Evolutionary conservation across 2,888 invertebrate species (phyloP), one percentile per base, ranked within the genome.

Genomic region (Macrostomum cliftonense): DNA sequence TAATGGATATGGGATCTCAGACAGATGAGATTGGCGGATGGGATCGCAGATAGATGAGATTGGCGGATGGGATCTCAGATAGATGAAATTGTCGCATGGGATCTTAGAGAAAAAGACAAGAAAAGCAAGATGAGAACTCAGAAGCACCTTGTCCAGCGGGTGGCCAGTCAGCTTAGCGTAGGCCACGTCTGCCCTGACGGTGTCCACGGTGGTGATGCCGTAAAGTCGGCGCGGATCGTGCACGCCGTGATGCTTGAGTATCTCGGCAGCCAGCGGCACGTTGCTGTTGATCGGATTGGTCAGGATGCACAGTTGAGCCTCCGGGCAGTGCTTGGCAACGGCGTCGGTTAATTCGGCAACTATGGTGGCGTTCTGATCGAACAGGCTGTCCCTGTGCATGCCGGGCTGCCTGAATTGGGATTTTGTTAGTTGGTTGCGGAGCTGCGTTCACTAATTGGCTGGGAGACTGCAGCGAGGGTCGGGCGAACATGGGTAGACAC

Each of bases 361-460:
- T 62, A 97, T 91, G 20, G 85, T 82, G n/a, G 95, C 95, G 68
- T 97, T 97, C 1, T 87, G 88, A 73, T 91, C 91, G 77, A 95
- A 97, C 48, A 97, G 77, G 74, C 97, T 95, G 71, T 97, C 95
- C 59, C 95, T 78, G 43, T 88, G 88, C 95, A 95, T 95, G n/a
- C 72, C 28, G 5, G 28, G 28, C 28, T 28, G 28, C 28, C 28
- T 28, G 28, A 28, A 4, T 7, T 4, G 28, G 28, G n/a, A n/a
- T n/a, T n/a, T n/a, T n/a, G n/a, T n/a, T n/a, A n/a, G n/a, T n/a
- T n/a, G n/a, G n/a, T n/a, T n/a, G n/a, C n/a, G n/a, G n/a, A n/a
- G n/a, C n/a, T n/a, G n/a, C n/a, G n/a, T 28, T 28, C 28, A 28
- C 4, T 28, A 28, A 28, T 28, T 28, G n/a, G n/a, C n/a, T n/a